These are phyloP conservation scores for Bos indicus DNA, from an alignment of 2,113 vertebrate species.

Conservation along the genomic window DNA sequence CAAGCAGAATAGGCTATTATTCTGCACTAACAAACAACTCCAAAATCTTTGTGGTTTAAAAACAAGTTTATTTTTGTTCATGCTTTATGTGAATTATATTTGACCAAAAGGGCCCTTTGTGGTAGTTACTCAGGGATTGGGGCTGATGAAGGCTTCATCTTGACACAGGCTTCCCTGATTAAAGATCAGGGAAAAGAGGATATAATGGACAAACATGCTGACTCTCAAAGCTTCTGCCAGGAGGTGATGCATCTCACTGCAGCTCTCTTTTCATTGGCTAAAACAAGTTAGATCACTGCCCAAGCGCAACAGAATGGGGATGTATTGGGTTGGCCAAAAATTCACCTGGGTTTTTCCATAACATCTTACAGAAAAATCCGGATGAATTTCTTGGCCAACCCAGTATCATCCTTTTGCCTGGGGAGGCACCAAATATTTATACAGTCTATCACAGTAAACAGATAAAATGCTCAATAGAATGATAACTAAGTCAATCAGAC, in stretches of 20 bases:
- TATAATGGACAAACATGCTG: not conserved
- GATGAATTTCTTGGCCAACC: not conserved
- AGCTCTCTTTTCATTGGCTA: not conserved
- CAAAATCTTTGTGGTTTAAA: not conserved
- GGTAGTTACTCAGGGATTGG: not conserved
- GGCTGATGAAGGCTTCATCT: not conserved
- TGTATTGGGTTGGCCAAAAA: not conserved
- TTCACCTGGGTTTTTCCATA: not conserved
- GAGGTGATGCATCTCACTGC: not conserved
- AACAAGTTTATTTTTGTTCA: not conserved
- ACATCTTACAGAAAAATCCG: not conserved
- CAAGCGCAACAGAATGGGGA: not conserved
- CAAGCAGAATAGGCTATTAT: not conserved
- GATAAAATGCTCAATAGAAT: not conserved
- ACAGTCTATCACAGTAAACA: not conserved
- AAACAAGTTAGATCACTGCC: not conserved
- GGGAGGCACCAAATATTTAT: not conserved
- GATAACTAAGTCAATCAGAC: not conserved
- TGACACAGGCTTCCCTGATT: not conserved
- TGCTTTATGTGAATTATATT: not conserved
- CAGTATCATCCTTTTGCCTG: not conserved
- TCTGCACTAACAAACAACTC: not conserved
- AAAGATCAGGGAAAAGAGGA: not conserved
- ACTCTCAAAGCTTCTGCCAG: not conserved
- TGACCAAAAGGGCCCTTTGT: not conserved